These are phyloP conservation scores for Eurystomus glaucurus DNA, from an alignment of 2,797 vertebrate genomes.

Conservation along the genomic window DNA sequence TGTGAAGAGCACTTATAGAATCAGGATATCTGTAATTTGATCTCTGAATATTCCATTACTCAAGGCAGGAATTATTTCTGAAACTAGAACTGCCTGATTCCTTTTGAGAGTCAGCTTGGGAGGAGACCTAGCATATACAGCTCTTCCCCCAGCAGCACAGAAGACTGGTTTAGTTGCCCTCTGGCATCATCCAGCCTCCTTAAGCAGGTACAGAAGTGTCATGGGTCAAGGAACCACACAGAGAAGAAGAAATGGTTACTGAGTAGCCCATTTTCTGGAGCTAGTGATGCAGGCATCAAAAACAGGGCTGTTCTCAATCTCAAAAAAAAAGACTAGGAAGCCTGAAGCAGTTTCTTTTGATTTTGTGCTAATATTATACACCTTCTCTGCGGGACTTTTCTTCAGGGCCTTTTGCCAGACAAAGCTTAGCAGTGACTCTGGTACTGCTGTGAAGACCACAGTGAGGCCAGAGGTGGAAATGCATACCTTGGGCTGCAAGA, in stretches of 20 bases:
- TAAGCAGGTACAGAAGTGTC: background rate
- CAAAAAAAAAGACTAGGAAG: background rate
- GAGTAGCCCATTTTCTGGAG: background rate
- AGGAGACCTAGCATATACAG: background rate
- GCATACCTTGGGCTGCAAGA: background rate
- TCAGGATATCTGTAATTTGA: accelerated
- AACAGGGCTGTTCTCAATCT: background rate
- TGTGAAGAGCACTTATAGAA: background rate
- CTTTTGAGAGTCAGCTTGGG: background rate
- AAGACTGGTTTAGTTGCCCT: background rate
- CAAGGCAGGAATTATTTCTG: background rate
- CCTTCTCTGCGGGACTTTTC: background rate
- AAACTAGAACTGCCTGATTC: background rate
- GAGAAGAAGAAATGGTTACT: background rate
- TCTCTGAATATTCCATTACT: background rate
- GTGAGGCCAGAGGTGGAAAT: background rate
- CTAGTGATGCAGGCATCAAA: background rate
- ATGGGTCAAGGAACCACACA: background rate
- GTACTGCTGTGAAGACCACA: background rate
- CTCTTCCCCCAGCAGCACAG: background rate
- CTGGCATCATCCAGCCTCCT: background rate
- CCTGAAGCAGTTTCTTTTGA: background rate
- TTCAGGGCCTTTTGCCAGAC: background rate
- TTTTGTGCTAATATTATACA: background rate
- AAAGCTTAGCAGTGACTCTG: background rate